Conservation (phyloP, 2,888 invertebrate species). For the Achlya flavicornis region DNA sequence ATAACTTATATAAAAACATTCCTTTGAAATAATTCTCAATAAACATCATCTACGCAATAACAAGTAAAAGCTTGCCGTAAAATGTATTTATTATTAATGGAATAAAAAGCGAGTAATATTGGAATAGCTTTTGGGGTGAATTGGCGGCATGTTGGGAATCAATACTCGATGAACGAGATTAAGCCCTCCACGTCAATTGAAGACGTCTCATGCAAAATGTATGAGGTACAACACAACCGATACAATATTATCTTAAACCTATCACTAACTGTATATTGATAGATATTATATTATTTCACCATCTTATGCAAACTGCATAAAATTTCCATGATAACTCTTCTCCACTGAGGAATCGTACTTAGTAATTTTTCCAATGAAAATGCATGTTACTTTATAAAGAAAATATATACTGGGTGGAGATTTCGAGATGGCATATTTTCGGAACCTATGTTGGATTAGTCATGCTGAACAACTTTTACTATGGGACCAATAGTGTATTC, state of each 20-base stretch:
- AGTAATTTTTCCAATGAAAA: too few species aligned
- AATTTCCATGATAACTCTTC: too few species aligned
- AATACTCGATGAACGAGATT: neutral
- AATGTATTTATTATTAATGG: neutral
- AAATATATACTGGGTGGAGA: too few species aligned
- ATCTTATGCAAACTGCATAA: too few species aligned
- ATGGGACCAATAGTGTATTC: too few species aligned
- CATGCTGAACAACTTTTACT: too few species aligned
- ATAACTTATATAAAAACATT: neutral
- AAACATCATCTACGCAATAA: neutral
- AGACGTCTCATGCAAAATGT: neutral
- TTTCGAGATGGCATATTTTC: too few species aligned
- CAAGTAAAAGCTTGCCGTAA: neutral
- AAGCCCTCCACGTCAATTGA: neutral
- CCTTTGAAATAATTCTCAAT: neutral
- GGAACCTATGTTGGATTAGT: too few species aligned
- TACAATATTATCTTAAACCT: neutral
- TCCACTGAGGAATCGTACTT: too few species aligned
- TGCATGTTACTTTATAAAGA: too few species aligned
- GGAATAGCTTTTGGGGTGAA: neutral
- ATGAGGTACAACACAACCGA: neutral
- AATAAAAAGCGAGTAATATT: conserved; percentile 1
- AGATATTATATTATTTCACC: too few species aligned
- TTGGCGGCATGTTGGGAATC: neutral
- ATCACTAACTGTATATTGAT: too few species aligned